phyloP scores from a whole-genome alignment of 2,113 vertebrate species.

The Oriolus oriolus region DNA sequence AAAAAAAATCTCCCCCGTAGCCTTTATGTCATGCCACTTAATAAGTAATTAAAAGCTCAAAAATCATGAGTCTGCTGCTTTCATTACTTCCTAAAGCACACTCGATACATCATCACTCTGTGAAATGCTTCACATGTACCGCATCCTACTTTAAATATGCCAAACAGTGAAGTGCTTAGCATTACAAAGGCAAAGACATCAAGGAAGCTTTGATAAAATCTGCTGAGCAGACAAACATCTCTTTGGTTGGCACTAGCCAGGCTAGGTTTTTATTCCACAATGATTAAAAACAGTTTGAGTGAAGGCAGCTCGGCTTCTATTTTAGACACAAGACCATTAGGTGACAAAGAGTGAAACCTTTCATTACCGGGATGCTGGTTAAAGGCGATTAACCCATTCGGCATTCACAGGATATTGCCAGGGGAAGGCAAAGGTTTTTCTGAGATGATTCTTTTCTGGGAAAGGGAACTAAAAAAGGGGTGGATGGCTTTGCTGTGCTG shows the following conservation, averaged over 20 bases:
- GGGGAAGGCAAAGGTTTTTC: not conserved
- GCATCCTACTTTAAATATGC: conserved; percentile 65
- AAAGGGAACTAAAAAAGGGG: not conserved
- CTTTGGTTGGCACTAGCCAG: conserved; percentile 61
- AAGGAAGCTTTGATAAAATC: conserved; percentile 70
- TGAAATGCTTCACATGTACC: conserved; percentile 59
- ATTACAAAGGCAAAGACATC: conserved; percentile 68
- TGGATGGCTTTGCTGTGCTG: not conserved
- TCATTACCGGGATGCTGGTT: conserved; percentile 1
- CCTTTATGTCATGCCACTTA: conserved; percentile 66
- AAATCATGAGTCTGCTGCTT: conserved; percentile 69
- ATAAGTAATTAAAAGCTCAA: conserved; percentile 69
- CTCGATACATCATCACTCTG: conserved; percentile 61
- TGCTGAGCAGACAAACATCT: conserved; percentile 68
- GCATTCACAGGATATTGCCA: not conserved
- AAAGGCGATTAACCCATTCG: conserved; percentile 36
- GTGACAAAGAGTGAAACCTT: conserved; percentile 56
- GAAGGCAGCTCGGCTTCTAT: conserved; percentile 47
- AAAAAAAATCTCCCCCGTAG: conserved; percentile 63
- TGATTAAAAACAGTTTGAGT: conserved; percentile 55
- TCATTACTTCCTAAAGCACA: conserved; percentile 64
- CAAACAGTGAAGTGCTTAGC: conserved; percentile 65
- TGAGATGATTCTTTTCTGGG: not conserved
- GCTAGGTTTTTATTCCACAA: conserved; percentile 58
- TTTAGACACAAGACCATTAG: conserved; percentile 48